phyloP scores from a whole-genome alignment of 2,888 invertebrate species.

The Micoletzkya japonica region DNA sequence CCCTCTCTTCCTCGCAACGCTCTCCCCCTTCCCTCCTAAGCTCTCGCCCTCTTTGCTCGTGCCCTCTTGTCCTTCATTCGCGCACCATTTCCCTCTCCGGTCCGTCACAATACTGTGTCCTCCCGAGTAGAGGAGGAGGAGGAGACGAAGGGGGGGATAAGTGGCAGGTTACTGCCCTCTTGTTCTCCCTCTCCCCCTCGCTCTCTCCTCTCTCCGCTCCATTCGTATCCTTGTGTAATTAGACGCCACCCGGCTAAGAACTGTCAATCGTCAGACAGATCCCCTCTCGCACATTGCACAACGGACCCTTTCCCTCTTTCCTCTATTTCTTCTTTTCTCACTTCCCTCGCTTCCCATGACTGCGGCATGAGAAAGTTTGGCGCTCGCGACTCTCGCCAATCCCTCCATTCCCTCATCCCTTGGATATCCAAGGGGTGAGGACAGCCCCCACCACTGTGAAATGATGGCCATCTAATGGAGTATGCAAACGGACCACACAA shows the following conservation, averaged over 20 bases:
- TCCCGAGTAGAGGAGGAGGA: too few relatives aligned
- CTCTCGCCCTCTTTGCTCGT: not conserved
- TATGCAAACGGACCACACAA: too few relatives aligned
- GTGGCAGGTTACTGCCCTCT: constrained; percentile 2
- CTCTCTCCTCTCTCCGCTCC: not conserved
- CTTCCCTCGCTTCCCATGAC: not conserved
- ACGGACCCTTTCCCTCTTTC: not conserved
- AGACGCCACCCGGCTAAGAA: too few relatives aligned
- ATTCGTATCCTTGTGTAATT: not conserved
- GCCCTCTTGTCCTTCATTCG: not conserved
- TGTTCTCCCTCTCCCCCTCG: not conserved
- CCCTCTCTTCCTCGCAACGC: too few relatives aligned
- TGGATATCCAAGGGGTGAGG: too few relatives aligned
- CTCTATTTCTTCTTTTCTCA: not conserved
- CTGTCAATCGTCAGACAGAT: too few relatives aligned
- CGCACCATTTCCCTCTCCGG: too few relatives aligned
- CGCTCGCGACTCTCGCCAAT: not conserved
- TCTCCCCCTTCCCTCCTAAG: not conserved
- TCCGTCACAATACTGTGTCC: too few relatives aligned
- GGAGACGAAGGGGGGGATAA: not conserved
- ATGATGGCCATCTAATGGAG: too few relatives aligned
- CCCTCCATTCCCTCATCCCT: too few relatives aligned
- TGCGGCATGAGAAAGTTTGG: too few relatives aligned
- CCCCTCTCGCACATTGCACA: not conserved
- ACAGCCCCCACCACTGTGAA: too few relatives aligned